Evolutionary conservation across 2,113 vertebrate species (phyloP).

Genomic region (Bujurquina vittata): DNA sequence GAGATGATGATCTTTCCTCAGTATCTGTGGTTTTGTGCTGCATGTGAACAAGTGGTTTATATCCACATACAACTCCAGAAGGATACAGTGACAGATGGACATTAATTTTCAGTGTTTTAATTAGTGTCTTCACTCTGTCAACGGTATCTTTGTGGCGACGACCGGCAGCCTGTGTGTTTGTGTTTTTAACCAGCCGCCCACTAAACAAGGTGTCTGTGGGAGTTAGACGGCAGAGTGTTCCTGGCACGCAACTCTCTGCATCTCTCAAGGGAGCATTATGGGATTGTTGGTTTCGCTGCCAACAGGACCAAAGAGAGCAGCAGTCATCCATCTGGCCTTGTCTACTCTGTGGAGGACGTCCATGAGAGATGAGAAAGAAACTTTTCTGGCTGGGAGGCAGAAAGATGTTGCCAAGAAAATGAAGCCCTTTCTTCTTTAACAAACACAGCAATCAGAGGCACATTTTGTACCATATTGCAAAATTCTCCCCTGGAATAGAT

Average conservation of each 20-base stretch:
- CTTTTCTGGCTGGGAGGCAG: slow-evolving; percentile 47
- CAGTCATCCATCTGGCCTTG: slow-evolving; percentile 72
- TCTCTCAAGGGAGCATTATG: slow-evolving; percentile 64
- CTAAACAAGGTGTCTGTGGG: slow-evolving; percentile 71
- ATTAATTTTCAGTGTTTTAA: slow-evolving; percentile 70
- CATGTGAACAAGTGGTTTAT: slow-evolving; percentile 30
- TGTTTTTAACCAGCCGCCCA: slow-evolving; percentile 57
- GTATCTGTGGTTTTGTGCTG: slow-evolving; percentile 15
- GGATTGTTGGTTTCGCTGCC: slow-evolving; percentile 63
- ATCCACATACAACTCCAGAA: slow-evolving; percentile 33
- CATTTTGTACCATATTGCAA: slow-evolving; percentile 5
- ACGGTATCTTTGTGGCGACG: slow-evolving; percentile 40
- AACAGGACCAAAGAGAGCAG: slow-evolving; percentile 72
- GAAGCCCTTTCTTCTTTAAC: slow-evolving; percentile 19
- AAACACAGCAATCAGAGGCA: slow-evolving; percentile 33
- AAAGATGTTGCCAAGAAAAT: slow-evolving; percentile 24
- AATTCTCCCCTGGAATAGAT: slow-evolving; percentile 15
- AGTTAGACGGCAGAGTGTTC: slow-evolving; percentile 63
- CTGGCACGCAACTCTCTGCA: slow-evolving; percentile 56
- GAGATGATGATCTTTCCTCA: slow-evolving; percentile 23
- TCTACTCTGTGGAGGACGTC: slow-evolving; percentile 57
- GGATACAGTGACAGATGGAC: slow-evolving; percentile 68
- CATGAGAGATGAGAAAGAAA: slow-evolving; percentile 62
- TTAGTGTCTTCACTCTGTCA: slow-evolving; percentile 61
- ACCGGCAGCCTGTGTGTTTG: slow-evolving; percentile 46